Evolutionary conservation across 2,113 vertebrate genomes (phyloP).

Genomic region (Macquaria australasica): DNA sequence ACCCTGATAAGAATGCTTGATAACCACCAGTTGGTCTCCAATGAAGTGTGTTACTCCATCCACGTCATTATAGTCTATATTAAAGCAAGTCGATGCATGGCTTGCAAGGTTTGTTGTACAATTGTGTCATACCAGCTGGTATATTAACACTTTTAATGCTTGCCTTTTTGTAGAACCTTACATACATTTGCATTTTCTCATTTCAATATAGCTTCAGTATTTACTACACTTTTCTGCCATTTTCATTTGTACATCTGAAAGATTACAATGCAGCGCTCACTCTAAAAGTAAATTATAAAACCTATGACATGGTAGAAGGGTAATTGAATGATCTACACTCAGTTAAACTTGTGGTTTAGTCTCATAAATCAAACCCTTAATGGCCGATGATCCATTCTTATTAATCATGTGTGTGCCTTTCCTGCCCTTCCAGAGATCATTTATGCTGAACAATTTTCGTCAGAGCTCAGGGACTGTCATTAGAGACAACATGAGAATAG

Average conservation of each 20-base stretch:
- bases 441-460: slow-evolving; percentile 3
- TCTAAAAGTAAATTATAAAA: slow-evolving; percentile 12
- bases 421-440: slow-evolving; percentile 37
- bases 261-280: neutral
- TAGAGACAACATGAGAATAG: slow-evolving; percentile 21
- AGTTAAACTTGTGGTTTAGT: neutral
- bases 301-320: slow-evolving; percentile 6
- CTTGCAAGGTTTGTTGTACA: neutral
- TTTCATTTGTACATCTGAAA: neutral
- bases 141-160: neutral
- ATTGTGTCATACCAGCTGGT: neutral
- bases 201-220: neutral
- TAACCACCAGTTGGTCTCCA: slow-evolving; percentile 17
- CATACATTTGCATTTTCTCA: neutral
- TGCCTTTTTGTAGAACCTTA: neutral
- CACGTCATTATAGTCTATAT: neutral
- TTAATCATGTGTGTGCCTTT: slow-evolving; percentile 37
- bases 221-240: neutral
- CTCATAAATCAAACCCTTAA: slow-evolving; percentile 36
- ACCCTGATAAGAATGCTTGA: slow-evolving; percentile 37
- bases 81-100: neutral
- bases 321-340: slow-evolving; percentile 3
- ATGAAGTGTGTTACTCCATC: neutral
- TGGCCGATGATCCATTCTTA: slow-evolving; percentile 32
- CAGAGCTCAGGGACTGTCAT: slow-evolving; percentile 25